Evolutionary conservation across 1,140 invertebrate genomes (phyloP).

Genomic region (Drosophila kohkoa): DNA sequence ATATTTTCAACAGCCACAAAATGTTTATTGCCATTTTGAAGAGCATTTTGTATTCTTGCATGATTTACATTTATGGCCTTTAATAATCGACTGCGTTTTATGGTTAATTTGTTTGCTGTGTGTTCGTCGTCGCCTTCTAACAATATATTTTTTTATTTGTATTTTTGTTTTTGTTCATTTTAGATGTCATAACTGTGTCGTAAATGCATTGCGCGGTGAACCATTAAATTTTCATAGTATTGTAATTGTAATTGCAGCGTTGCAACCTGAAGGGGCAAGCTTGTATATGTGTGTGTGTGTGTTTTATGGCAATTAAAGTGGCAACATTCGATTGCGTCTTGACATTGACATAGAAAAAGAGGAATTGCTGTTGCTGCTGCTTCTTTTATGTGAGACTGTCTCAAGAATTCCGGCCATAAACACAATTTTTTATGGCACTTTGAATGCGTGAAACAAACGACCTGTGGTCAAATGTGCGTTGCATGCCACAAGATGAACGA

Average conservation of each 20-base stretch:
- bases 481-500: conserved; percentile 39
- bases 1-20: conserved; percentile 39
- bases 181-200: conserved; percentile 66
- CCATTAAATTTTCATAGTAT: conserved; percentile 28
- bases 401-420: conserved; percentile 63
- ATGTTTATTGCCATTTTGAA: conserved; percentile 43
- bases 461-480: conserved; percentile 36
- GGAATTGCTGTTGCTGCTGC: neutral
- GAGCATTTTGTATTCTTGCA: conserved; percentile 36
- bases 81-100: conserved; percentile 71
- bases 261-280: conserved; percentile 23
- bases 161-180: conserved; percentile 12
- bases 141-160: neutral
- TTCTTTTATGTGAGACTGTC: neutral
- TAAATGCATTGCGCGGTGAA: conserved; percentile 57
- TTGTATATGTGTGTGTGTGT: neutral
- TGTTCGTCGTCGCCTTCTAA: conserved; percentile 17
- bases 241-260: conserved; percentile 50
- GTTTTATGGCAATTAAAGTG: conserved; percentile 71
- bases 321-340: conserved; percentile 28
- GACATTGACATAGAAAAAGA: conserved; percentile 72
- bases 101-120: conserved; percentile 53
- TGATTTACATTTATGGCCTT: conserved; percentile 73
- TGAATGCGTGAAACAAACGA: conserved; percentile 69
- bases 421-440: conserved; percentile 75